Conservation (phyloP, 2,888 invertebrate species). For the Sturmia bella region DNA sequence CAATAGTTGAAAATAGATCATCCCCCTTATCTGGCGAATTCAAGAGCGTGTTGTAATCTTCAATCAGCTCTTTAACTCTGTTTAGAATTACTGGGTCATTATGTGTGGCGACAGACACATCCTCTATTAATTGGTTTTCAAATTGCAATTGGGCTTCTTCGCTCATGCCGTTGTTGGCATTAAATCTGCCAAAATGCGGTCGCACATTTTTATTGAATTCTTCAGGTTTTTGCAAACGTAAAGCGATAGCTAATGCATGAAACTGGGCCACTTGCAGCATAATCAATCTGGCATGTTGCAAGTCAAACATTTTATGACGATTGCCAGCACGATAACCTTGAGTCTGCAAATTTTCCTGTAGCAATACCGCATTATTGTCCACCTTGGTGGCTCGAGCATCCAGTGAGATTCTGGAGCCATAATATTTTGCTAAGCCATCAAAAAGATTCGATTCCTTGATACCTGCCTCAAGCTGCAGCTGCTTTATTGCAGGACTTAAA, state of each 20-base stretch:
- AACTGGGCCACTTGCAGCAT: slow-evolving; percentile 83
- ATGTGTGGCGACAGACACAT: slow-evolving; percentile 69
- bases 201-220: slow-evolving; percentile 81
- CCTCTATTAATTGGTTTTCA: slow-evolving; percentile 68
- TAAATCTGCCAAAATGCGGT: slow-evolving; percentile 78
- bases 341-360: slow-evolving; percentile 84
- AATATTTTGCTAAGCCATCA: slow-evolving; percentile 83
- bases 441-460: slow-evolving; percentile 81
- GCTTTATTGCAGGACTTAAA: slow-evolving; percentile 82
- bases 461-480: slow-evolving; percentile 82
- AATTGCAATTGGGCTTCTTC: slow-evolving; percentile 33
- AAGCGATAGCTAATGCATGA: slow-evolving; percentile 84
- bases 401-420: slow-evolving; percentile 83
- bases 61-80: slow-evolving; percentile 72
- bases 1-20: slow-evolving; percentile 83
- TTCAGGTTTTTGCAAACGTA: slow-evolving; percentile 82
- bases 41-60: slow-evolving; percentile 72
- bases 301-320: slow-evolving; percentile 83
- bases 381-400: slow-evolving; percentile 77
- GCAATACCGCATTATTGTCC: slow-evolving; percentile 84
- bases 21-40: slow-evolving; percentile 74
- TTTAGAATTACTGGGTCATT: slow-evolving; percentile 69
- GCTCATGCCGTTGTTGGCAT: slow-evolving; percentile 71
- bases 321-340: slow-evolving; percentile 83
- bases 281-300: slow-evolving; percentile 82